Evolutionary conservation across 2,113 vertebrate species (phyloP).

Genomic region (Plecturocebus donacophilus): DNA sequence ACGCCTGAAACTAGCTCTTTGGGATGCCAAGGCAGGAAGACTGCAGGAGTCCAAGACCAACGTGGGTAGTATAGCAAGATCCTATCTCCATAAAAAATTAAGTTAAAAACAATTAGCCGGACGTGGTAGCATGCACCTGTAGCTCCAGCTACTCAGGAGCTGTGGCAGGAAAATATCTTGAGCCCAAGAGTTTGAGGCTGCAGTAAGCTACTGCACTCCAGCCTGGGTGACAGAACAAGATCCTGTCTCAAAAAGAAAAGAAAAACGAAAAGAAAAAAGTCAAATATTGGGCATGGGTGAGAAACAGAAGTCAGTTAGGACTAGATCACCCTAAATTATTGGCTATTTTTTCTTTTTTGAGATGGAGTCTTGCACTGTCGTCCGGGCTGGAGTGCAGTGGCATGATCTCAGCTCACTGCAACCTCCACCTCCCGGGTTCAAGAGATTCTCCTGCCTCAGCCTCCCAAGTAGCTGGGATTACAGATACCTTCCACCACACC

Average conservation of each 20-base stretch:
- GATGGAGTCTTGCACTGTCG: too few relatives aligned
- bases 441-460: too few relatives aligned
- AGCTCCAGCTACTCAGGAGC: not conserved
- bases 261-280: not conserved
- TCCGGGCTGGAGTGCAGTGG: too few relatives aligned
- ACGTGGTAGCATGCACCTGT: not conserved
- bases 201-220: too few relatives aligned
- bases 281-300: not conserved
- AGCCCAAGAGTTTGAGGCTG: not conserved
- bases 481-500: too few relatives aligned
- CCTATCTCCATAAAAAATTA: not conserved
- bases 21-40: not conserved
- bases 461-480: too few relatives aligned
- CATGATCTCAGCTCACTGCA: too few relatives aligned
- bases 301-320: not conserved
- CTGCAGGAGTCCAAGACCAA: not conserved
- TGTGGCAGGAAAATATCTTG: not conserved
- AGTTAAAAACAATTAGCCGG: not conserved
- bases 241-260: not conserved
- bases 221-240: not conserved
- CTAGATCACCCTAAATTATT: not conserved
- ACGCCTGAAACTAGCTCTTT: not conserved
- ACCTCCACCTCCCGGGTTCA: too few relatives aligned
- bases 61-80: not conserved
- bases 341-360: slow-evolving; percentile 38